A percentile compares a stretch with the other conserved stretches of the same genome.
Conservation (phyloP, 2,113 vertebrate genomes). For the Recurvirostra avosetta region DNA sequence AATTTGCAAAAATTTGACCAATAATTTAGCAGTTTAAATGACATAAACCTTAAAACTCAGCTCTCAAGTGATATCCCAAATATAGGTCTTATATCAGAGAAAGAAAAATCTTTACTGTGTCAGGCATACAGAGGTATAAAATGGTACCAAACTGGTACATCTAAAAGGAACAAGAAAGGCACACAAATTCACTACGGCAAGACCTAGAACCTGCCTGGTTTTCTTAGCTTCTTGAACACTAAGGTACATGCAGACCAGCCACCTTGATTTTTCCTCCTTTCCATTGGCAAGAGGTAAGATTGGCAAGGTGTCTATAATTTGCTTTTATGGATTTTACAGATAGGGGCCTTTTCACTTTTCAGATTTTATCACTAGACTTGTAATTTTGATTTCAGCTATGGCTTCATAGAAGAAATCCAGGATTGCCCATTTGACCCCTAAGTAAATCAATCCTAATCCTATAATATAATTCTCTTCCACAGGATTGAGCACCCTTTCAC, state of each 20-base stretch:
- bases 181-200: background rate
- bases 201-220: background rate
- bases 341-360: background rate
- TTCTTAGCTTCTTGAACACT: background rate
- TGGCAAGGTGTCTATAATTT: background rate
- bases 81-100: background rate
- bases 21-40: background rate
- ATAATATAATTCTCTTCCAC: background rate
- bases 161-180: background rate
- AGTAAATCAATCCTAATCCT: slow-evolving; percentile 25
- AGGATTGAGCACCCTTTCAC: slow-evolving; percentile 15
- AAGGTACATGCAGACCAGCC: background rate
- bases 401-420: slow-evolving; percentile 9
- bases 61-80: background rate
- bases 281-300: background rate
- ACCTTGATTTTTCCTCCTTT: background rate
- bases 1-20: background rate
- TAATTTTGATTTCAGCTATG: background rate
- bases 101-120: background rate
- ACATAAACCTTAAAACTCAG: background rate
- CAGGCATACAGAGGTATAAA: background rate
- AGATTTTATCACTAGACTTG: background rate
- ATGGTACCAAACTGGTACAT: background rate
- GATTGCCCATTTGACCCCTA: background rate
- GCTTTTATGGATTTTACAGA: background rate